A percentile compares a stretch with the other conserved stretches of the same genome.
These are phyloP conservation scores for Ceratina australensis DNA, from an alignment of 1,140 invertebrate genomes.

Conservation along the genomic window DNA sequence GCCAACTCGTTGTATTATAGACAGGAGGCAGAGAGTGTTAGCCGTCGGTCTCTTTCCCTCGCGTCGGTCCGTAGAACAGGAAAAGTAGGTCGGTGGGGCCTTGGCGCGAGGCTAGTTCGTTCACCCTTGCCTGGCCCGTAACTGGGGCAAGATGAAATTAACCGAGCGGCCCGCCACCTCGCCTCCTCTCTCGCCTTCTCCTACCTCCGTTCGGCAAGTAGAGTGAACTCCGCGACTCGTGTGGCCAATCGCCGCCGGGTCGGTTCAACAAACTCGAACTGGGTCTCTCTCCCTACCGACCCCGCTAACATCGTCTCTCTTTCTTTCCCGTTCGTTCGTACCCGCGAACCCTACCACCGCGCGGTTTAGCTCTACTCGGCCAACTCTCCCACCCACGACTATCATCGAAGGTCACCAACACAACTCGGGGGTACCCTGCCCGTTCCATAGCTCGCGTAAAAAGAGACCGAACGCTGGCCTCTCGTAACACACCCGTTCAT, in stretches of 20 bases:
- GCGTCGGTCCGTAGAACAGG: slow-evolving; percentile 58
- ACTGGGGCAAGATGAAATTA: slow-evolving; percentile 81
- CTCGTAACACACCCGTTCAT: slow-evolving; percentile 31
- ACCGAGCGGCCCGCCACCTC: slow-evolving; percentile 71
- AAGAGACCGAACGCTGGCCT: slow-evolving; percentile 34
- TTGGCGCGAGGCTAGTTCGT: slow-evolving; percentile 80
- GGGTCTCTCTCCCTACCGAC: slow-evolving; percentile 69
- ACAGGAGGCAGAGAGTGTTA: slow-evolving; percentile 8
- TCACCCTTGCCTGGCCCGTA: slow-evolving; percentile 79
- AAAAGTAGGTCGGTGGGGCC: slow-evolving; percentile 79
- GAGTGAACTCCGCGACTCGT: slow-evolving; percentile 64
- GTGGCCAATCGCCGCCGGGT: slow-evolving; percentile 69
- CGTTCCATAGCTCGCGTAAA: slow-evolving; percentile 28
- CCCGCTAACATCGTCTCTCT: slow-evolving; percentile 35
- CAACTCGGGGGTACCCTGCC: slow-evolving; percentile 41
- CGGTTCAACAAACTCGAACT: slow-evolving; percentile 79
- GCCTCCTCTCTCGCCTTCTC: slow-evolving; percentile 42
- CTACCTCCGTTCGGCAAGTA: slow-evolving; percentile 56
- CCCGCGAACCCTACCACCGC: neutral
- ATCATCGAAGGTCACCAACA: slow-evolving; percentile 70
- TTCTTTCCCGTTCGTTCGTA: slow-evolving; percentile 9
- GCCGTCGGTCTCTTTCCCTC: slow-evolving; percentile 51
- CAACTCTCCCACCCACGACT: slow-evolving; percentile 57
- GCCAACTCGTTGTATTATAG: slow-evolving; percentile 1
- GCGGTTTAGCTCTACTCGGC: slow-evolving; percentile 54